These are phyloP conservation scores for Calycopis cecrops DNA, from an alignment of 1,140 invertebrate genomes.

Conservation along the genomic window DNA sequence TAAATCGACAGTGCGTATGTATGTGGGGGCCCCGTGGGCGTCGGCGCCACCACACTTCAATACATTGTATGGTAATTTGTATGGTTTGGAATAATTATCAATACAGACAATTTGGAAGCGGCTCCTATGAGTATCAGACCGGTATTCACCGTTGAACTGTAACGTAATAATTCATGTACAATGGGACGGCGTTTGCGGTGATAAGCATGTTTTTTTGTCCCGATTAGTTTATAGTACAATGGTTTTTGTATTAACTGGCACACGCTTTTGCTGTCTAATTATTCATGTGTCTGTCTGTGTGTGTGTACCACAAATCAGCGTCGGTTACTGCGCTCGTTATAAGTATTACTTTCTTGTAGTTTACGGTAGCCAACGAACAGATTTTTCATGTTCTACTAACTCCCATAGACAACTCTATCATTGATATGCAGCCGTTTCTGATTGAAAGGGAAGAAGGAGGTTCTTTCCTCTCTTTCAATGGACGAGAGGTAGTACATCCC, in stretches of 20 bases:
- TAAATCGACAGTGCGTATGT: conserved; percentile 27
- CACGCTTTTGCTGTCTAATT: no score
- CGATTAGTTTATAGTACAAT: conserved; percentile 2
- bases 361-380: no score
- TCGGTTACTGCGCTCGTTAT: no score
- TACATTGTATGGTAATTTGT: conserved; percentile 66
- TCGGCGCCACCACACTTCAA: conserved; percentile 50
- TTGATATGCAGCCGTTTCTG: no score
- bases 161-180: conserved; percentile 5
- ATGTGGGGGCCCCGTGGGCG: conserved; percentile 40
- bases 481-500: no score
- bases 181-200: conserved; percentile 4
- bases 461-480: no score
- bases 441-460: no score
- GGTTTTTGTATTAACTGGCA: not conserved
- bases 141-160: conserved; percentile 24
- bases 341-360: no score
- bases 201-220: conserved; percentile 4
- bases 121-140: conserved; percentile 42
- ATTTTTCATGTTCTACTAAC: no score
- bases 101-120: conserved; percentile 54
- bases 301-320: no score
- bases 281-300: no score
- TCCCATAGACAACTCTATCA: no score
- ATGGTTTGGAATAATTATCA: conserved; percentile 42